These are phyloP conservation scores for Eulemur coronatus DNA, from an alignment of 2,797 vertebrate genomes.

Conservation along the genomic window DNA sequence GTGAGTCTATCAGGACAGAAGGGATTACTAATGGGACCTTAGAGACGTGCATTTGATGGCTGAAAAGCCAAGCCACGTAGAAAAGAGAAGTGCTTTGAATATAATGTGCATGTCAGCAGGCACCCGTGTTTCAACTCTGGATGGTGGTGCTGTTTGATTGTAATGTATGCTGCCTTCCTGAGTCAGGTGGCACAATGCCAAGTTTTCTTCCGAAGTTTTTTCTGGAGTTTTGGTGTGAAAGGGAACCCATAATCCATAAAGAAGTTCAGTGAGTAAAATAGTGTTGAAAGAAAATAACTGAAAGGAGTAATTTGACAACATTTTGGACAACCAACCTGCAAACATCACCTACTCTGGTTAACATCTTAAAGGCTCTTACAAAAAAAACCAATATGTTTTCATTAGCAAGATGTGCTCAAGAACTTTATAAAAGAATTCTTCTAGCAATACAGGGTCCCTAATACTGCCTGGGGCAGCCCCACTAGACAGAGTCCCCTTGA, in stretches of 20 bases:
- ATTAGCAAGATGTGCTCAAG: neutral
- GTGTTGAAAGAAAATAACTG: neutral
- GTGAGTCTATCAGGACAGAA: neutral
- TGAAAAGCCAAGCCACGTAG: neutral
- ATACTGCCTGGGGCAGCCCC: neutral
- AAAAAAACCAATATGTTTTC: neutral
- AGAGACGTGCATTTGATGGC: neutral
- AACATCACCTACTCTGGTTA: neutral
- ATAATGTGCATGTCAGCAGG: neutral
- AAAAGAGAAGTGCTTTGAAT: neutral
- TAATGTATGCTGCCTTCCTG: neutral
- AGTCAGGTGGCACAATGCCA: neutral
- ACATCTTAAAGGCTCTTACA: neutral
- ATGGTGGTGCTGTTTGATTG: neutral
- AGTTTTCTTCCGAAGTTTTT: constrained; percentile 11
- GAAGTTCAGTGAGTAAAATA: neutral
- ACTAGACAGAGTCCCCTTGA: neutral
- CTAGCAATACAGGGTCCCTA: neutral
- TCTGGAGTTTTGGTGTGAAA: constrained; percentile 24
- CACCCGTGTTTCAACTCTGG: neutral
- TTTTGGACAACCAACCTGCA: neutral
- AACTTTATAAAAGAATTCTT: constrained; percentile 16
- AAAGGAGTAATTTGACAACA: neutral
- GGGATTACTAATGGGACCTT: neutral
- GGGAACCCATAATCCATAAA: neutral